Conservation (phyloP, 2,888 invertebrate genomes). For the Hydraecia micacea region DNA sequence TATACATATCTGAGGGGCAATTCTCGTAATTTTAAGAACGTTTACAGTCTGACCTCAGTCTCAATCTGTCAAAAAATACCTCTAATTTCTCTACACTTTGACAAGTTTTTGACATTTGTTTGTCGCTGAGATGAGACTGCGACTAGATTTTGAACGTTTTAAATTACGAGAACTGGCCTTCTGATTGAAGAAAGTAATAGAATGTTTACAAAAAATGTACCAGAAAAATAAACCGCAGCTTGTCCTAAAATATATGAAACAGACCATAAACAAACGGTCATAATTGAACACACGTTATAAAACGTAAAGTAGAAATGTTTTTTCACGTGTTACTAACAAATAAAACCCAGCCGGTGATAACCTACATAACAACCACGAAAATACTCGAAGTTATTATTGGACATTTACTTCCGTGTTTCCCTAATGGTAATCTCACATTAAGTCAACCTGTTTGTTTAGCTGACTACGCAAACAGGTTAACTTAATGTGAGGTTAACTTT, state of each 20-base stretch:
- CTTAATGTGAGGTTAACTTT: not conserved
- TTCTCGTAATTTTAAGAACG: too few species aligned
- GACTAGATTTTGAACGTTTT: too few species aligned
- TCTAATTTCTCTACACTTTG: too few species aligned
- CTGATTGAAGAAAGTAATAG: not conserved
- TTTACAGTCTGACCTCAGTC: too few species aligned
- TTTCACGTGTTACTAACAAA: constrained; percentile 8
- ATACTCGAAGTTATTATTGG: constrained; percentile 8
- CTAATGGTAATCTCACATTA: too few species aligned
- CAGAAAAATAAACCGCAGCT: not conserved
- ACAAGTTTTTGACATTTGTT: too few species aligned
- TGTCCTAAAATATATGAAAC: not conserved
- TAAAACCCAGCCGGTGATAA: constrained; percentile 11
- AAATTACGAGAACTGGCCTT: too few species aligned
- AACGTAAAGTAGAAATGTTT: not conserved
- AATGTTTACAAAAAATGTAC: not conserved
- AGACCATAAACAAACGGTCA: too few species aligned
- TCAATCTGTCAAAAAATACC: too few species aligned
- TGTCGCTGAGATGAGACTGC: too few species aligned
- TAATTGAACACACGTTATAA: not conserved
- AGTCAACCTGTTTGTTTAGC: too few species aligned
- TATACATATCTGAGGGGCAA: too few species aligned
- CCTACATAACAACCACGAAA: constrained; percentile 12
- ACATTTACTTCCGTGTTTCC: constrained; percentile 10
- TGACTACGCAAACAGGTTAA: constrained; percentile 3